A percentile compares a stretch with the other conserved stretches of the same genome.
Evolutionary conservation across 2,888 invertebrate species (phyloP).

Genomic region (Penaeus monodon): DNA sequence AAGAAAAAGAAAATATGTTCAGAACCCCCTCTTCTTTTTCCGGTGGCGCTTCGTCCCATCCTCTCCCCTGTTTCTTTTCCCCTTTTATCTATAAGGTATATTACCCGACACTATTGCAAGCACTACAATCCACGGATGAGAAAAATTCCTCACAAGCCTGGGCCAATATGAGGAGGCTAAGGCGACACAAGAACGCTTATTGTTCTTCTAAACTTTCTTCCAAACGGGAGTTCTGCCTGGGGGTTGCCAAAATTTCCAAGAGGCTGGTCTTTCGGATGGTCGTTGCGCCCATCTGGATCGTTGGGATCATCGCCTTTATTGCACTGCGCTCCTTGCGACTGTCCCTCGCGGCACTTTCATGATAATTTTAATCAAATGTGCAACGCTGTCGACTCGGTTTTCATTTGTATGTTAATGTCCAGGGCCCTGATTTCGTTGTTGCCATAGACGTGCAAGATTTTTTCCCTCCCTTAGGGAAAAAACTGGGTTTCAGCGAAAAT

Average conservation of each 20-base stretch:
- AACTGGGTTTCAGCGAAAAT: constrained; percentile 8
- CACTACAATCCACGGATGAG: constrained; percentile 16
- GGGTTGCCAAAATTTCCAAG: background rate
- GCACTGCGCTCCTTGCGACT: constrained; percentile 25
- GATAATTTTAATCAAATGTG: constrained; percentile 54
- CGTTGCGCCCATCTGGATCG: background rate
- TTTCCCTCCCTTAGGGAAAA: constrained; percentile 16
- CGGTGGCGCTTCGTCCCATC: background rate
- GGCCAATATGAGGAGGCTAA: constrained; percentile 25
- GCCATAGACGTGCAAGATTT: constrained; percentile 33
- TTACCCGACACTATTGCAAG: background rate
- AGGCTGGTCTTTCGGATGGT: constrained; percentile 7
- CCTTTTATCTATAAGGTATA: background rate
- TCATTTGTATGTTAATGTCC: constrained; percentile 54
- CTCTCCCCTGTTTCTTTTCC: background rate
- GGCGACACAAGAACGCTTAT: constrained; percentile 30
- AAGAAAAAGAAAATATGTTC: background rate
- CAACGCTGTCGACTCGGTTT: constrained; percentile 47
- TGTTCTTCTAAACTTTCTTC: constrained; percentile 27
- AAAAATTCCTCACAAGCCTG: constrained; percentile 7
- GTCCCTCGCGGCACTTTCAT: constrained; percentile 34
- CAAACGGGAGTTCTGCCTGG: constrained; percentile 8
- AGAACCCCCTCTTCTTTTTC: background rate
- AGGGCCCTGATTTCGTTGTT: constrained; percentile 30
- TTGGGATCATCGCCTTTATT: constrained; percentile 22